A percentile compares a stretch with the other conserved stretches of the same genome.
phyloP scores from a whole-genome alignment of 1,140 invertebrate species.

The Micrasema longulum region DNA sequence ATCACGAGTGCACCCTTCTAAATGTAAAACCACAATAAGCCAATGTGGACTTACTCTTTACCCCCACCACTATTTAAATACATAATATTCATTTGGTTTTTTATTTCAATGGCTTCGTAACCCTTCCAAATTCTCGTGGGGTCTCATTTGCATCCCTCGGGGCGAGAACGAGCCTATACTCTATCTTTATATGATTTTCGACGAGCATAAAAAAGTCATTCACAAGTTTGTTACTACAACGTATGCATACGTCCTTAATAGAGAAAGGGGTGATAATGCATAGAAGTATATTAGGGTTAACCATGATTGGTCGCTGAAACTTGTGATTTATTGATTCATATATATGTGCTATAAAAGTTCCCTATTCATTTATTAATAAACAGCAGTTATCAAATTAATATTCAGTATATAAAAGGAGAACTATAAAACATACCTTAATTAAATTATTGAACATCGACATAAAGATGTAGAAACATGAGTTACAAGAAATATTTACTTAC shows the following conservation, averaged over 20 bases:
- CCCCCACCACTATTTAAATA: constrained; percentile 49
- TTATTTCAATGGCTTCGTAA: constrained; percentile 20
- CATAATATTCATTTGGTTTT: constrained; percentile 41
- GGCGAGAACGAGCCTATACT: constrained; percentile 21
- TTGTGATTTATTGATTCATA: no score
- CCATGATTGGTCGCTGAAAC: constrained; percentile 30
- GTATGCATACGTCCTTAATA: constrained; percentile 47
- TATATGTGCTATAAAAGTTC: no score
- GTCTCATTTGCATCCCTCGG: constrained; percentile 53
- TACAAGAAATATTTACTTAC: no score
- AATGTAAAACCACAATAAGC: constrained; percentile 52
- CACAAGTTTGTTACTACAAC: constrained; percentile 42
- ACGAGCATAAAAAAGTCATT: constrained; percentile 43
- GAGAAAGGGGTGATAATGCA: constrained; percentile 23
- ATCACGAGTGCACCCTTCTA: constrained; percentile 31
- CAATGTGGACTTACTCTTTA: constrained; percentile 45
- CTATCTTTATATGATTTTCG: constrained; percentile 38
- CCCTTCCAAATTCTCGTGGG: constrained; percentile 44
- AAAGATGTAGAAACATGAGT: no score
- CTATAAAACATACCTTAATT: no score
- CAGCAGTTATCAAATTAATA: no score
- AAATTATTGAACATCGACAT: no score
- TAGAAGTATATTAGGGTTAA: constrained; percentile 38
- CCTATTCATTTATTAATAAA: no score
- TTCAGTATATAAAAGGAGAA: no score